phyloP scores from a whole-genome alignment of 2,797 vertebrate species.

The Mus caroli region DNA sequence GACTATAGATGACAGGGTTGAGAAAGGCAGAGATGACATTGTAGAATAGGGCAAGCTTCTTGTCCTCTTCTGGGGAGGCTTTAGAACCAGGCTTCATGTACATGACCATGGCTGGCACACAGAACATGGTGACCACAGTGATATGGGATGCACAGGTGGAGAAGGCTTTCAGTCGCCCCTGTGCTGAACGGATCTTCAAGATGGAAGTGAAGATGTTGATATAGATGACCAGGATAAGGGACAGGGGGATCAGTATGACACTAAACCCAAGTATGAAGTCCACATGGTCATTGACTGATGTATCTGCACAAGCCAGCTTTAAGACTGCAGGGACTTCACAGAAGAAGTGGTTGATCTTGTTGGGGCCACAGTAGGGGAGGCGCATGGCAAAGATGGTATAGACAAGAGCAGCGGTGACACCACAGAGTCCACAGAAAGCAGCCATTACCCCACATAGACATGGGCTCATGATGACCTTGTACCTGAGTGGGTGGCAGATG shows the following conservation, averaged over 20 bases:
- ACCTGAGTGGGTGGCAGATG: slow-evolving; percentile 85
- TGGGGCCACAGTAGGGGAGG: slow-evolving; percentile 83
- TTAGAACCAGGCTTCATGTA: slow-evolving; percentile 82
- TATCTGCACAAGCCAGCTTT: slow-evolving; percentile 80
- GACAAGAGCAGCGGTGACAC: slow-evolving; percentile 77
- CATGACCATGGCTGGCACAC: slow-evolving; percentile 81
- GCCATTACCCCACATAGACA: slow-evolving; percentile 75
- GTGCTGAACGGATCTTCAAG: slow-evolving; percentile 78
- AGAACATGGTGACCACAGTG: slow-evolving; percentile 81
- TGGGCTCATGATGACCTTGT: slow-evolving; percentile 80
- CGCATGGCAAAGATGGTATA: slow-evolving; percentile 81
- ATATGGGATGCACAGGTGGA: slow-evolving; percentile 84
- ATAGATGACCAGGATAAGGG: slow-evolving; percentile 78
- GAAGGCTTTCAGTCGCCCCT: slow-evolving; percentile 75
- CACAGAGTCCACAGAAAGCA: slow-evolving; percentile 78
- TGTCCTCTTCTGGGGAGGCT: slow-evolving; percentile 78
- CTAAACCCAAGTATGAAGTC: slow-evolving; percentile 79
- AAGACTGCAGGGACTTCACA: slow-evolving; percentile 82
- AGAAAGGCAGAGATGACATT: slow-evolving; percentile 81
- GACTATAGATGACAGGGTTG: slow-evolving; percentile 82
- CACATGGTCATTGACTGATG: slow-evolving; percentile 69
- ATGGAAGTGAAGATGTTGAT: slow-evolving; percentile 78
- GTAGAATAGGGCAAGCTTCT: slow-evolving; percentile 78
- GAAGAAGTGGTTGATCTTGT: slow-evolving; percentile 82
- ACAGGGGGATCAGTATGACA: slow-evolving; percentile 73